Percentiles rank a stretch among this genome's conserved stretches.
Evolutionary conservation across 92 coral and sea anemone genomes (phyloP).

Genomic region (Porites cylindrica): DNA sequence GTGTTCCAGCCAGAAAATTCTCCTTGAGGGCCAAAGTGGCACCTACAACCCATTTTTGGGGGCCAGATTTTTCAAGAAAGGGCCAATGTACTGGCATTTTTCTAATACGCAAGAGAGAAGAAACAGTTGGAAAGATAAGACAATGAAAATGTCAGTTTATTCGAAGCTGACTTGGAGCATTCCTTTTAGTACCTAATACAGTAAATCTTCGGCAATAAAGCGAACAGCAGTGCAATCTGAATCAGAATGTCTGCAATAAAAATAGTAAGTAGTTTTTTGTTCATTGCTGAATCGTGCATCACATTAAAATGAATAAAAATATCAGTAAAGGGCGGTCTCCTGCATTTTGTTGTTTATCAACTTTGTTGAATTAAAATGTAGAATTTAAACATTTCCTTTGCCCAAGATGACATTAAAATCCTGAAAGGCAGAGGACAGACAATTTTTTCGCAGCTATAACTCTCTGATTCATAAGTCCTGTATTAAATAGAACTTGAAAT

Average conservation of each 20-base stretch:
- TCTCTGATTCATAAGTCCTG: slow-evolving; percentile 10
- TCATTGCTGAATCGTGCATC: slow-evolving; percentile 13
- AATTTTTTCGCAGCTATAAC: slow-evolving; percentile 3
- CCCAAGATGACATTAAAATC: slow-evolving; percentile 9
- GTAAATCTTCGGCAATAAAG: background rate
- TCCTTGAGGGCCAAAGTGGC: too few species aligned
- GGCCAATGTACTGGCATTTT: too few species aligned
- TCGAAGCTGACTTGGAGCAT: slow-evolving; percentile 14
- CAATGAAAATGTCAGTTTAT: slow-evolving; percentile 14
- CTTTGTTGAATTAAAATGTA: background rate
- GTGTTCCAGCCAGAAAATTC: too few species aligned
- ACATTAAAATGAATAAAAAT: slow-evolving; percentile 2
- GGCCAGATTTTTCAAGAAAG: too few species aligned
- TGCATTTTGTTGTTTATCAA: background rate
- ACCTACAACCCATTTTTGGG: too few species aligned
- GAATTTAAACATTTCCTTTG: slow-evolving; percentile 13
- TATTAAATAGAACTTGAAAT: slow-evolving; percentile 8
- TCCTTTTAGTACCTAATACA: background rate
- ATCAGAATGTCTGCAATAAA: slow-evolving; percentile 4
- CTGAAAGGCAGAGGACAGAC: slow-evolving; percentile 8
- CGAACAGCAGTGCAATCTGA: background rate
- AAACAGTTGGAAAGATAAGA: background rate
- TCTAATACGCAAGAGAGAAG: too few species aligned
- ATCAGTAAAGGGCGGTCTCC: background rate
- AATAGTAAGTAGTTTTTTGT: background rate